Base-by-base conservation (phyloP, 2,888 invertebrate genomes). In the Resseliella maxima region DNA sequence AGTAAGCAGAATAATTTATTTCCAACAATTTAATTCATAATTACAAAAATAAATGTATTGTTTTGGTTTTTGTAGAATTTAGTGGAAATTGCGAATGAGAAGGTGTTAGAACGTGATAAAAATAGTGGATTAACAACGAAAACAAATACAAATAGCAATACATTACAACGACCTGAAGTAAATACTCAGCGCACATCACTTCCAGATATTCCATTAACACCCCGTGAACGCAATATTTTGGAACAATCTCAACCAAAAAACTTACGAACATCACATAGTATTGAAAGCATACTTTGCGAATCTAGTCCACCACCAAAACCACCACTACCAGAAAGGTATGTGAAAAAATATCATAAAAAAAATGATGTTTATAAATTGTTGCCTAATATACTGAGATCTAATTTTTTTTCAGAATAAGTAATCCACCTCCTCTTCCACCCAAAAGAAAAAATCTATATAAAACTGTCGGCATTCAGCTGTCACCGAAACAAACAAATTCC, bases 251-350 rank as follows among this genome's bases (percentile, higher is more conserved):
- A 91, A 89, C 91, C 91, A 88, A 92, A 91, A 89, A 93, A 94
- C 87, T 94, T 95, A 87, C 93, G 95, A 88, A 95, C 94, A 86
- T 96, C 96, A 86, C 96, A 96, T 90, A 96, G 96, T 89, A 94
- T 95, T 6, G 96, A 96, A 91, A 96, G 96, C 59, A 94, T 96
- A 89, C 91, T 96, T 89, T 92, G 93, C 89, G 94, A 94, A 89
- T 92, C 95, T 88, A 94, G 93, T 91, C 95, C 95, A 87, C 96
- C 97, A 87, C 97, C 97, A 18, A 97, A 98, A 92, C 97, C 98
- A 85, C 97, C 97, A 86, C 92, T 97, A 89, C 97, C 97, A 87
- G 94, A 94, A 89, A 93, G 95, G 94, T 95, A 90, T 90, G 89
- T 31, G n/a, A 89, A 89, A 88, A 27, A 27, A 5, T 24, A 27